Evolutionary conservation across 2,113 vertebrate species (phyloP).

Genomic region (Oncorhynchus gorbuscha): DNA sequence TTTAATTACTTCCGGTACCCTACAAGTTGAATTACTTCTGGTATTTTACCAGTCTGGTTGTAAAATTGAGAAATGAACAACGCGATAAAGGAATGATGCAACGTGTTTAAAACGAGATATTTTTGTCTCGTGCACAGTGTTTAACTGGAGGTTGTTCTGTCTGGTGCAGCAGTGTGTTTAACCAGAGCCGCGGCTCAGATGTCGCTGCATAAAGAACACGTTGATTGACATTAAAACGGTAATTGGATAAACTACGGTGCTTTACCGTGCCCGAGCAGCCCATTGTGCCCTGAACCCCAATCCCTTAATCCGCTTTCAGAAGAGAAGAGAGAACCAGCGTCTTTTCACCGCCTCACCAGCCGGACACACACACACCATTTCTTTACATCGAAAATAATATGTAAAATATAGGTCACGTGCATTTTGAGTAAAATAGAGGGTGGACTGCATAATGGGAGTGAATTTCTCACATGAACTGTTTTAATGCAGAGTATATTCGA

Average conservation of each 20-base stretch:
- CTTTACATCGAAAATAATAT: slow-evolving; percentile 72
- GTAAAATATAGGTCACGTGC: slow-evolving; percentile 72
- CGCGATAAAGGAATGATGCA: too few species aligned
- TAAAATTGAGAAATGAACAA: too few species aligned
- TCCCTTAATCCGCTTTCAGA: slow-evolving; percentile 96
- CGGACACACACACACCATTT: slow-evolving; percentile 63
- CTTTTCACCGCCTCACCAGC: slow-evolving; percentile 66
- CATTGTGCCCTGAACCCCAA: slow-evolving; percentile 93
- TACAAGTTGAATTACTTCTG: too few species aligned
- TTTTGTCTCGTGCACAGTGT: too few species aligned
- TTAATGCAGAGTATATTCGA: slow-evolving; percentile 36
- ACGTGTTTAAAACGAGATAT: too few species aligned
- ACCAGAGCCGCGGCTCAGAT: slow-evolving; percentile 74
- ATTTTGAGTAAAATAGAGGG: slow-evolving; percentile 57
- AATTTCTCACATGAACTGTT: slow-evolving; percentile 58
- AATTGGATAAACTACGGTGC: slow-evolving; percentile 99
- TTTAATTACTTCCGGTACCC: too few species aligned
- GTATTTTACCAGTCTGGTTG: too few species aligned
- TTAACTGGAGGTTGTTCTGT: too few species aligned
- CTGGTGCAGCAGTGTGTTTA: slow-evolving; percentile 20
- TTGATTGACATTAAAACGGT: slow-evolving; percentile 99
- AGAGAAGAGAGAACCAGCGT: slow-evolving; percentile 86
- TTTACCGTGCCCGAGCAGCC: slow-evolving; percentile 86
- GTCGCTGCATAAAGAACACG: slow-evolving; percentile 95
- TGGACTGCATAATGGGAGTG: slow-evolving; percentile 59